Percentiles rank a stretch among this genome's conserved stretches.
phyloP scores from a whole-genome alignment of 2,797 vertebrate genomes.

The Hippoglossus hippoglossus region DNA sequence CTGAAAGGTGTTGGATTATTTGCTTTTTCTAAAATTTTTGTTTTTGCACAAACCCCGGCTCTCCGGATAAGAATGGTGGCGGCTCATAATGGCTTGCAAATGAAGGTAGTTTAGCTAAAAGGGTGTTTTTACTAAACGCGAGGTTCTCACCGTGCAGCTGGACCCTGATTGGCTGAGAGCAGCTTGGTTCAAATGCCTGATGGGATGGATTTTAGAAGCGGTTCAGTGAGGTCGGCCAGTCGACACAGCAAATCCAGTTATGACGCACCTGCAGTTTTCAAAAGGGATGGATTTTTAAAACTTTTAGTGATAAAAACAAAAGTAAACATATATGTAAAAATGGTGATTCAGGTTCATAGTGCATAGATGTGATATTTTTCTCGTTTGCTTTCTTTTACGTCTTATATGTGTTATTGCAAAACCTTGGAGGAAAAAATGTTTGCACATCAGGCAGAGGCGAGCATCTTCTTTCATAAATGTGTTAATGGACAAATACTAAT shows the following conservation, averaged over 20 bases:
- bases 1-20: slow-evolving; percentile 48
- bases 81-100: slow-evolving; percentile 48
- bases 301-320: neutral
- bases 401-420: slow-evolving; percentile 55
- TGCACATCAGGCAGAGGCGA: slow-evolving; percentile 65
- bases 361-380: neutral
- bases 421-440: slow-evolving; percentile 39
- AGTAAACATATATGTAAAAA: neutral
- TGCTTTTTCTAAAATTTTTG: slow-evolving; percentile 23
- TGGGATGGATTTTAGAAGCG: slow-evolving; percentile 32
- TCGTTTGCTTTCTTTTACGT: slow-evolving; percentile 18
- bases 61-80: slow-evolving; percentile 6
- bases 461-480: slow-evolving; percentile 71
- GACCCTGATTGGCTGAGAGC: slow-evolving; percentile 42
- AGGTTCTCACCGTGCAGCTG: slow-evolving; percentile 16
- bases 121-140: slow-evolving; percentile 30
- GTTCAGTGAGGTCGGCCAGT: slow-evolving; percentile 33
- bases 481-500: slow-evolving; percentile 72
- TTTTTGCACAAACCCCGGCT: slow-evolving; percentile 19
- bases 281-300: neutral
- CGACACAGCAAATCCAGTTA: slow-evolving; percentile 11
- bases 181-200: slow-evolving; percentile 37
- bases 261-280: slow-evolving; percentile 1
- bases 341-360: neutral
- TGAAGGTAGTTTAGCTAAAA: slow-evolving; percentile 48